These are phyloP conservation scores for Pseudomugil gertrudae DNA, from an alignment of 2,797 vertebrate species.

Conservation along the genomic window DNA sequence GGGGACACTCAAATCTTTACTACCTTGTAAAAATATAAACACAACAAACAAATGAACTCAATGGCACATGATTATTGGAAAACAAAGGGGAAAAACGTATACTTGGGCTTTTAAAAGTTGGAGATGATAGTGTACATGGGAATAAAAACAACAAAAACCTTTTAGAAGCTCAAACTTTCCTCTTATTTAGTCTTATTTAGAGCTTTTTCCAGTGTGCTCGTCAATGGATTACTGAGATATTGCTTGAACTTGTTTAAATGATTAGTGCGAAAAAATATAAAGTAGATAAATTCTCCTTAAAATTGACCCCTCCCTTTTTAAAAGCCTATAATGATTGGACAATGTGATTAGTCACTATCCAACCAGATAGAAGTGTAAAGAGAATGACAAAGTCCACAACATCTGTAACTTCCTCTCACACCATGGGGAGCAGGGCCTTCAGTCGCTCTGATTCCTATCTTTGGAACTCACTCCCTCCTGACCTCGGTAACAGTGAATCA, in stretches of 20 bases:
- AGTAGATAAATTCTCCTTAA: no score
- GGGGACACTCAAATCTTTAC: background rate
- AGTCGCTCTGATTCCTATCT: no score
- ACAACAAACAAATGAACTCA: background rate
- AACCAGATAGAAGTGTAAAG: no score
- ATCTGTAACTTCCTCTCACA: no score
- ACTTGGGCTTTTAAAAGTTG: background rate
- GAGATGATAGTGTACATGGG: background rate
- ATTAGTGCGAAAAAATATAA: background rate
- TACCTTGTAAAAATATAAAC: background rate
- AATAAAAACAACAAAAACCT: background rate
- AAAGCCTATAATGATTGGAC: no score
- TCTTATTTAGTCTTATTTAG: background rate
- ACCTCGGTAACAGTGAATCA: no score
- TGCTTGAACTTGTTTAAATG: constrained; percentile 10
- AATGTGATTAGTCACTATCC: no score
- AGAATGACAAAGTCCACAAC: no score
- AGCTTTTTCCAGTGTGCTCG: background rate
- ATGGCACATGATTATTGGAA: background rate
- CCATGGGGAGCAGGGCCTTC: no score
- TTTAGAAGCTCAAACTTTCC: background rate
- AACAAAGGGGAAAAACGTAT: background rate
- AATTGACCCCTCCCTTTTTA: no score
- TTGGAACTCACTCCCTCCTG: no score
- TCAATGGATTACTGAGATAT: constrained; percentile 9